Base-by-base conservation (phyloP, 2,888 invertebrate genomes). In the Metopia argyrocephala region DNA sequence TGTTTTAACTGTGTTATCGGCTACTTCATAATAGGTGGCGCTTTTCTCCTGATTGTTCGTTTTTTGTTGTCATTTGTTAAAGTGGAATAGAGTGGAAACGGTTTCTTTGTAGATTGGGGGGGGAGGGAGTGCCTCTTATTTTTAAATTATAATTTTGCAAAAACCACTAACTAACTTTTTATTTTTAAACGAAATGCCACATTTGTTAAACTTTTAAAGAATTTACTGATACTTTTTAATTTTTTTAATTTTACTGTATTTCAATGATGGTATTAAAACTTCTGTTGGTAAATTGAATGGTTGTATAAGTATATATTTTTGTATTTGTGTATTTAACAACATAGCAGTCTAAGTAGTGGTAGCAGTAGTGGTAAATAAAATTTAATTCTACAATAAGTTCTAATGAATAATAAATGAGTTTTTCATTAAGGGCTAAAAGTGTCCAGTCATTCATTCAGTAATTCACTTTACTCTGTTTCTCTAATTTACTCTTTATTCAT, bases 331-430 rank as follows among this genome's bases (percentile, higher is more conserved):
- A 38, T 9, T 38, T 9, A 31, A 3, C 12, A 12, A 38, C 3
- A 15, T 38, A 38, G 38, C 38, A 38, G 38, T n/a, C n/a, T n/a
- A n/a, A n/a, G n/a, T 23, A 66, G 25, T 2, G 20, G 15, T 56
- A 68, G 45, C 18, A 7, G 28, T 31, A 9, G 46, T 64, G 21
- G 59, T 18, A 20, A 56, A 62, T 52, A 71, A 23, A 54, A n/a
- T 46, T 62, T 62, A 62, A 45, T n/a, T n/a, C 62, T 25, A 46
- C 62, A 74, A 31, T 50, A 66, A 59, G 31, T 59, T 66, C 66
- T 66, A 75, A 75, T 75, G 59, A 66, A 75, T 75, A 52, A 66
- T 75, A 59, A 75, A 75, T 75, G 74, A 75, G 57, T 23, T 66
- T 68, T 57, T 75, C 48, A 48, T 46, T 64, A 48, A 56, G 5